A percentile compares a stretch with the other conserved stretches of the same genome.
Conservation (phyloP, 2,113 vertebrate species). For the Elaphurus davidianus region DNA sequence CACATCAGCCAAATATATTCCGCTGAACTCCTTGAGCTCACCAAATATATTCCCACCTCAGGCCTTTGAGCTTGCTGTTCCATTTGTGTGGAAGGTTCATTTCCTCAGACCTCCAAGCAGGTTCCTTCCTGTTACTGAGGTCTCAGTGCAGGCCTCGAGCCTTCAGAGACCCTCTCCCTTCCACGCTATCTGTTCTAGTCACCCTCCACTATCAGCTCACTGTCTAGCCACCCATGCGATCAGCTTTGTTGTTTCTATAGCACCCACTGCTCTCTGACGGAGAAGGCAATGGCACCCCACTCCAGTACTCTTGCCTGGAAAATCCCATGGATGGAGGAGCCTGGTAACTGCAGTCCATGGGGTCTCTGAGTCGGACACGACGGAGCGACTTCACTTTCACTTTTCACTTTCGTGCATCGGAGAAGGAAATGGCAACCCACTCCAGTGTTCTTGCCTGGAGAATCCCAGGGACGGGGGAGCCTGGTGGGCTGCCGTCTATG, state of each 20-base stretch:
- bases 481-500: not conserved
- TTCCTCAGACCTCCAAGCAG: not conserved
- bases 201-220: not conserved
- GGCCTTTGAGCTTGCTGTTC: not conserved
- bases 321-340: not conserved
- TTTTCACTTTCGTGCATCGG: not conserved
- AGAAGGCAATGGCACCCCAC: not conserved
- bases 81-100: not conserved
- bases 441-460: not conserved
- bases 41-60: not conserved
- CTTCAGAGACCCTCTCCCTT: not conserved
- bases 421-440: not conserved
- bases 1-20: not conserved
- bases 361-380: accelerated
- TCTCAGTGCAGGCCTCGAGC: not conserved
- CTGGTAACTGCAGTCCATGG: not conserved
- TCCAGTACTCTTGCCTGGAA: not conserved
- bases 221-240: not conserved
- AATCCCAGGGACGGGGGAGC: not conserved
- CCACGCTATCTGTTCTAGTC: accelerated
- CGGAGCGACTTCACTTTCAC: not conserved
- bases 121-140: not conserved
- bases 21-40: not conserved
- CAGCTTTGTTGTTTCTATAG: not conserved
- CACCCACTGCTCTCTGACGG: not conserved